Evolutionary conservation across 92 coral and sea anemone species (phyloP), one percentile per base, ranked within the genome.

Genomic region (Phymanthus crucifer): DNA sequence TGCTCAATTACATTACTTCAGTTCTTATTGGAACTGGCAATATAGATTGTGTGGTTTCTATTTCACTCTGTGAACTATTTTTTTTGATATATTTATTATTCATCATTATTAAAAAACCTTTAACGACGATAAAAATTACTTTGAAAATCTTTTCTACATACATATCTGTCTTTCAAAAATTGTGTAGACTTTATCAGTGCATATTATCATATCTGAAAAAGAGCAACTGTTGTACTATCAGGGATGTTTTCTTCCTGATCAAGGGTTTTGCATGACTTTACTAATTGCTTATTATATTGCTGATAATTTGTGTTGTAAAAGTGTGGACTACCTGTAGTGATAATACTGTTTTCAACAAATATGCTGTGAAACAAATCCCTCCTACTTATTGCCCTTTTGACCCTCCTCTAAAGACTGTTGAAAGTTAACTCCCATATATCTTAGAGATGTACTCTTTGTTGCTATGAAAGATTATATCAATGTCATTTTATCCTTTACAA

Each of bases 381-480:
- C 26, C 78, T 74, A 18, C 57, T n/a, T 18, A 56, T 52, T 75
- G 79, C 33, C 70, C 68, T 75, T 52, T 75, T 75, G 79, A 75
- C 79, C 70, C 50, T 52, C 34, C 32, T 56, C 26, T 52, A 0
- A 26, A 52, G 46, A 57, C n/a, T 56, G 79, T 48, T 75, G 79
- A 75, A 40, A 52, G 69, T 33, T 52, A 75, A 33, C 33, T 33
- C 29, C 64, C 79, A 75, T 75, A 19, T 33, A 1, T 26, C 38
- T 33, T 18, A 19, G 57, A 19, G 48, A 71, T 71, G 19, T 71
- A 21, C 33, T 11, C 48, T 24, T 38, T 36, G 52, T 71, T 71
- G 75, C 57, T 40, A 40, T 36, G 75, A 57, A 71, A 27, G 14
- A 61, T 27, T 16, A 21, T 29, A 61, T 29, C 11, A 24, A 24